These are phyloP conservation scores for Malthinus seriepunctatus DNA, from an alignment of 2,888 invertebrate genomes.

Conservation along the genomic window DNA sequence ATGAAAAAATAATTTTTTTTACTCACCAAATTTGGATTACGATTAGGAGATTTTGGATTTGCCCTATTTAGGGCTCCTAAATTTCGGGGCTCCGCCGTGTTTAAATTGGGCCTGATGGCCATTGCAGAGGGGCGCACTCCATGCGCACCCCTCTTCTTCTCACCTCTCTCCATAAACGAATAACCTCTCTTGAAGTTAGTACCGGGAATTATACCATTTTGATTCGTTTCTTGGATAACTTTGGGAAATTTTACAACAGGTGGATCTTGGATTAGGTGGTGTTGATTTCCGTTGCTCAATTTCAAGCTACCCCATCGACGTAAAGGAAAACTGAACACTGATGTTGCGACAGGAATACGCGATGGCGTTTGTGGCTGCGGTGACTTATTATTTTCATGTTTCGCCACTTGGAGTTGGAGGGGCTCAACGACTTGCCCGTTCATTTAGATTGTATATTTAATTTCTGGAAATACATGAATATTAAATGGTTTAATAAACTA, in stretches of 20 bases:
- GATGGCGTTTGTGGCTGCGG: slow-evolving; percentile 11
- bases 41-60: slow-evolving; percentile 53
- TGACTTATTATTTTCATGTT: slow-evolving; percentile 8
- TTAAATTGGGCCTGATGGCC: slow-evolving; percentile 59
- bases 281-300: slow-evolving; percentile 12
- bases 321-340: slow-evolving; percentile 48
- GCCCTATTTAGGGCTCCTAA: slow-evolving; percentile 48
- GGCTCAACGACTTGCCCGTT: slow-evolving; percentile 30
- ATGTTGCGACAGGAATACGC: slow-evolving; percentile 23
- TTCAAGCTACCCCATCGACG: slow-evolving; percentile 70
- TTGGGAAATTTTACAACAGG: slow-evolving; percentile 5
- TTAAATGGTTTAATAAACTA: not conserved
- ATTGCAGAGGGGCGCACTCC: slow-evolving; percentile 53
- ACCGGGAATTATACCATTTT: slow-evolving; percentile 2
- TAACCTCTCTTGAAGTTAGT: slow-evolving; percentile 42
- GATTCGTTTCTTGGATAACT: slow-evolving; percentile 6
- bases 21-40: slow-evolving; percentile 60
- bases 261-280: slow-evolving; percentile 6
- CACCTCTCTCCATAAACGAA: slow-evolving; percentile 50
- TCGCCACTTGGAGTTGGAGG: slow-evolving; percentile 17
- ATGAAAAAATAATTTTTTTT: not conserved
- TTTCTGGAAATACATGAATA: slow-evolving; percentile 1
- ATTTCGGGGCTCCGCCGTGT: slow-evolving; percentile 62
- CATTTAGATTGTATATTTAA: slow-evolving; percentile 22
- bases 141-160: slow-evolving; percentile 56